Evolutionary conservation across 2,797 vertebrate species (phyloP).

Genomic region (Sebastes dallii): DNA sequence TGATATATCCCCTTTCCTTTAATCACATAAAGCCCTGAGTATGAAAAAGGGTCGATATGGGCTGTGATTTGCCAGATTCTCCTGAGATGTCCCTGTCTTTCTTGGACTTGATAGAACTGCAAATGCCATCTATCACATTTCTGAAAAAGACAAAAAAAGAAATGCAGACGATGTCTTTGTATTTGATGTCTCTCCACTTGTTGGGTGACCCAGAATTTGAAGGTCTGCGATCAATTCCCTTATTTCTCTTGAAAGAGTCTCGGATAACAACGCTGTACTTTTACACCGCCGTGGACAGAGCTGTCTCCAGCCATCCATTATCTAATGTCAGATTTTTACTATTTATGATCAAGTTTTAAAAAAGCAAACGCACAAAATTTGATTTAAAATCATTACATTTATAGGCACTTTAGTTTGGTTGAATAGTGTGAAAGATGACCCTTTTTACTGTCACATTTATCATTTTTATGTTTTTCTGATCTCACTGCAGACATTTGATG

Average conservation of each 20-base stretch:
- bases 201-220: neutral
- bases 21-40: neutral
- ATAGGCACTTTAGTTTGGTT: neutral
- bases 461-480: neutral
- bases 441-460: neutral
- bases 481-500: neutral
- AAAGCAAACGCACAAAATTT: neutral
- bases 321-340: neutral
- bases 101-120: neutral
- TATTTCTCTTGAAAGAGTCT: neutral
- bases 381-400: neutral
- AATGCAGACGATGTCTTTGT: neutral
- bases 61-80: neutral
- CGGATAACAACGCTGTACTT: neutral
- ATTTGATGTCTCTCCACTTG: neutral
- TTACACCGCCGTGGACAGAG: neutral
- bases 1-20: too few relatives aligned
- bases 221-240: neutral
- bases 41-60: neutral
- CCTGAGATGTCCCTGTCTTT: neutral
- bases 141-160: neutral
- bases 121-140: neutral
- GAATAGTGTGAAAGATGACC: neutral
- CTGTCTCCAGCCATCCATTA: neutral
- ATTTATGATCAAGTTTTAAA: neutral